phyloP scores from a whole-genome alignment of 2,113 vertebrate species.

The Brevimyrus niger region DNA sequence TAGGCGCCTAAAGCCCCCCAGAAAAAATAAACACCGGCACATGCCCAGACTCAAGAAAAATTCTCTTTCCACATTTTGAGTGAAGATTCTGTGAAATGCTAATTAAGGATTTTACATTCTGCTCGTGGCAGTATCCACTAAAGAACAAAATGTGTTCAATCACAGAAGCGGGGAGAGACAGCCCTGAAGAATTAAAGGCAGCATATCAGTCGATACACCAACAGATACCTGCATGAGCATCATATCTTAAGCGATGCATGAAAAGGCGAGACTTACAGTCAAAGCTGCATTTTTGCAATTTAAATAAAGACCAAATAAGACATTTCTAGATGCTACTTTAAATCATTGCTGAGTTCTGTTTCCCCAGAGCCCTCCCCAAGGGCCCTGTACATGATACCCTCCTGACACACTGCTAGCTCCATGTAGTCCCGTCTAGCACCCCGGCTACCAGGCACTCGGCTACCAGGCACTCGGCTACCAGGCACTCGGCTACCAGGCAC shows the following conservation, averaged over 20 bases:
- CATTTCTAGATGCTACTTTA: background rate
- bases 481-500: background rate
- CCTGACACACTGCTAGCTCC: background rate
- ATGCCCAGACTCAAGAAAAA: background rate
- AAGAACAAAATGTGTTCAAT: background rate
- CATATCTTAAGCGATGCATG: background rate
- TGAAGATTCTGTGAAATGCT: background rate
- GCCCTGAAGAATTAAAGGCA: background rate
- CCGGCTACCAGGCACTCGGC: background rate
- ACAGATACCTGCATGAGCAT: background rate
- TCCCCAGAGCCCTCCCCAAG: background rate
- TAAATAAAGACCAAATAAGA: background rate
- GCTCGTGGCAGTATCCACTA: background rate
- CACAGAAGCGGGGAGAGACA: background rate
- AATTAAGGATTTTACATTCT: constrained; percentile 1
- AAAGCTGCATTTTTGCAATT: background rate
- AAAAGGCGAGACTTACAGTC: background rate
- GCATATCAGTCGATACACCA: background rate
- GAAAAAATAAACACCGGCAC: background rate
- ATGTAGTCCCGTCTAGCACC: background rate
- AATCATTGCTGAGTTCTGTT: background rate
- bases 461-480: too few relatives aligned
- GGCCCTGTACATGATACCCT: background rate
- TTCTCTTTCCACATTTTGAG: background rate
- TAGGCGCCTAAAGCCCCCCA: background rate